A percentile compares a stretch with the other conserved stretches of the same genome.
These are phyloP conservation scores for Brachionus sp. DNA, from an alignment of 1,140 invertebrate genomes.

Conservation along the genomic window DNA sequence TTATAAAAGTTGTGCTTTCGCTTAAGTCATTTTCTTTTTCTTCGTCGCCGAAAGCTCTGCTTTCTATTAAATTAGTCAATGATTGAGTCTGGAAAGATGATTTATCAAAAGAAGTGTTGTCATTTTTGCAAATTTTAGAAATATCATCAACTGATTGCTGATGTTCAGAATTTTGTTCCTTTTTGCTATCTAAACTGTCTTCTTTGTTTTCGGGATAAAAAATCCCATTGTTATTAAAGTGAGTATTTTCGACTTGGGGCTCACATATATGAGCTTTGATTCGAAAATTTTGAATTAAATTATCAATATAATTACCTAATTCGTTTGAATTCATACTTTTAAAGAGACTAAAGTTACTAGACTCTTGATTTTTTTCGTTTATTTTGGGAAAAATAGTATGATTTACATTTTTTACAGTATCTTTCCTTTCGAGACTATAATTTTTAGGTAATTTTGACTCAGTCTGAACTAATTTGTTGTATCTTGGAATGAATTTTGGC, in stretches of 20 bases:
- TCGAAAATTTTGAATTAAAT: slow-evolving; percentile 21
- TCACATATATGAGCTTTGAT: slow-evolving; percentile 18
- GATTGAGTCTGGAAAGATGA: not conserved
- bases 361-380: slow-evolving; percentile 13
- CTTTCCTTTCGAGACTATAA: not conserved
- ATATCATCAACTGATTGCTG: not conserved
- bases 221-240: not conserved
- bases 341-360: slow-evolving; percentile 36
- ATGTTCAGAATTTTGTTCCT: not conserved
- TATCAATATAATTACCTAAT: slow-evolving; percentile 36
- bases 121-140: not conserved
- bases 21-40: not conserved
- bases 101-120: slow-evolving; percentile 5
- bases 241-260: not conserved
- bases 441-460: not conserved
- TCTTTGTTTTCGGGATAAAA: slow-evolving; percentile 35
- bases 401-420: not conserved
- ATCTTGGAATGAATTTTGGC: not conserved
- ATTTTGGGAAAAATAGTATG: not conserved
- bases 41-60: slow-evolving; percentile 2
- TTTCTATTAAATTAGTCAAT: slow-evolving; percentile 3
- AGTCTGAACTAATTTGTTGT: slow-evolving; percentile 5
- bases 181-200: not conserved
- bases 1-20: slow-evolving; percentile 31
- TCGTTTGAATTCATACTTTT: slow-evolving; percentile 36